Percentiles rank a stretch among this genome's conserved stretches.
phyloP scores from a whole-genome alignment of 2,888 invertebrate species.

The Pristionchus exspectatus region DNA sequence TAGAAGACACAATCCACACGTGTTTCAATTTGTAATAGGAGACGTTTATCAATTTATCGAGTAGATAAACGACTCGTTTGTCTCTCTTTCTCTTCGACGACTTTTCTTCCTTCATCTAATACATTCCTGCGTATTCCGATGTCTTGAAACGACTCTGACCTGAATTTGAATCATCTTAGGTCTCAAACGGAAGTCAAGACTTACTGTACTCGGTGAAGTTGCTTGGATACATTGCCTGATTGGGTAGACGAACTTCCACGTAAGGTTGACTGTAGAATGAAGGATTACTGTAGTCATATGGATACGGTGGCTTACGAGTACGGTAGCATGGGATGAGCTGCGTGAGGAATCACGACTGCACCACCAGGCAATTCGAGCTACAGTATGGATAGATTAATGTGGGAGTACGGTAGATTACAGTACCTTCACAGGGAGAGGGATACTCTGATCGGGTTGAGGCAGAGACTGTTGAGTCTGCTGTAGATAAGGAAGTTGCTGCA shows the following conservation, averaged over 20 bases:
- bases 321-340: constrained; percentile 45
- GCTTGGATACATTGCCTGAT: not conserved
- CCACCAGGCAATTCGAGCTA: constrained; percentile 38
- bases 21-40: not conserved
- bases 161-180: not conserved
- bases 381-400: not conserved
- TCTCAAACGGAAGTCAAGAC: not conserved
- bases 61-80: constrained; percentile 18
- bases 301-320: not conserved
- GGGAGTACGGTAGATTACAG: not conserved
- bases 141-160: constrained; percentile 21
- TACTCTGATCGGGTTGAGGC: not conserved
- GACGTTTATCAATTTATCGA: constrained; percentile 10
- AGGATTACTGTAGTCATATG: not conserved
- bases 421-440: constrained; percentile 21
- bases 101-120: not conserved
- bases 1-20: not conserved
- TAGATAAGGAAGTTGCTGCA: not conserved
- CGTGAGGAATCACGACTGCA: constrained; percentile 31
- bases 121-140: constrained; percentile 25
- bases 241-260: constrained; percentile 24
- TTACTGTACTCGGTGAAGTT: constrained; percentile 43
- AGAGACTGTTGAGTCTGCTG: not conserved
- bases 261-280: not conserved
- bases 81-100: not conserved